Evolutionary conservation across 2,888 invertebrate genomes (phyloP).

Genomic region (Catocala sponsa): DNA sequence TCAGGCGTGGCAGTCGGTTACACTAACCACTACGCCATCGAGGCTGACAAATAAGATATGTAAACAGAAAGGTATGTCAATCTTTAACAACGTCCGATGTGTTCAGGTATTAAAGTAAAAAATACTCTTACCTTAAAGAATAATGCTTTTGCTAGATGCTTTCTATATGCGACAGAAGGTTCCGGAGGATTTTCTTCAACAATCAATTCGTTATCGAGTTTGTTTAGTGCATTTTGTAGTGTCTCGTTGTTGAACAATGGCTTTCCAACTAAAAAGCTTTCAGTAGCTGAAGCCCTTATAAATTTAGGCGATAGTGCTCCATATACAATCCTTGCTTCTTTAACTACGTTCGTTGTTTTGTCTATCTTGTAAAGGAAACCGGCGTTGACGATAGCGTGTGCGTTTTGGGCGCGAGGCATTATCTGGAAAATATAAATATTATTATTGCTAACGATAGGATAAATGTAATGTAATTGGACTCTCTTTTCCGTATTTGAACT

Average conservation of each 20-base stretch:
- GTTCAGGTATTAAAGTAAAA: too few species aligned
- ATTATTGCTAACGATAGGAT: too few species aligned
- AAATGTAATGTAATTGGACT: too few species aligned
- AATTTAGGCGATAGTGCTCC: conserved; percentile 85
- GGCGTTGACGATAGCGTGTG: conserved; percentile 92
- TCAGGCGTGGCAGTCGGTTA: too few species aligned
- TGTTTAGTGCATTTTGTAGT: conserved; percentile 68
- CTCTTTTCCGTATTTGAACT: too few species aligned
- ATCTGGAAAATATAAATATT: conserved; percentile 80
- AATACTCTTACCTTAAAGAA: conserved; percentile 88
- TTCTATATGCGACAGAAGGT: conserved; percentile 87
- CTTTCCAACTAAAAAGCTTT: conserved; percentile 79
- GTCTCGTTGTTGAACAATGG: conserved; percentile 70
- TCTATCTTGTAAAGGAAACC: conserved; percentile 88
- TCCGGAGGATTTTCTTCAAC: conserved; percentile 79
- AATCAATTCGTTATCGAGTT: conserved; percentile 61
- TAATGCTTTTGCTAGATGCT: conserved; percentile 85
- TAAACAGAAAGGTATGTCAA: too few species aligned
- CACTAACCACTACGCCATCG: too few species aligned
- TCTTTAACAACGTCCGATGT: too few species aligned
- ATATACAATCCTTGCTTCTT: conserved; percentile 83
- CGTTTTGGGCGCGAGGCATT: conserved; percentile 91
- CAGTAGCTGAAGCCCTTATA: conserved; percentile 84
- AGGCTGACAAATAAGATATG: too few species aligned
- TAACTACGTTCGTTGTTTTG: conserved; percentile 38